Evolutionary conservation across 2,113 vertebrate genomes (phyloP).

Genomic region (Lates calcarifer): DNA sequence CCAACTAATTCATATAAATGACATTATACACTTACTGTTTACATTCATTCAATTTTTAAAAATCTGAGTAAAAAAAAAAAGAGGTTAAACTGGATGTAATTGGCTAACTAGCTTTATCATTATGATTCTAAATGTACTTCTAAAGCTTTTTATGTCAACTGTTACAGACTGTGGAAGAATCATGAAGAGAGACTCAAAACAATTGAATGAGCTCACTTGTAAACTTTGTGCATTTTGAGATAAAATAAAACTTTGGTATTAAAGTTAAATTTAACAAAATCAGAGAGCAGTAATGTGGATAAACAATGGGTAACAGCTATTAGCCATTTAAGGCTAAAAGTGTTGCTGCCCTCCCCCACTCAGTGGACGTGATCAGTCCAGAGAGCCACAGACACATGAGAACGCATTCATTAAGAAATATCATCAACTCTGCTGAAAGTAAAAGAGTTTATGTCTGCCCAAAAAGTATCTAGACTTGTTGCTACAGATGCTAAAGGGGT

Average conservation of each 20-base stretch:
- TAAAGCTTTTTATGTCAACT: too few species aligned
- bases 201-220: not conserved
- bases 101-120: too few species aligned
- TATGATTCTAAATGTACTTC: too few species aligned
- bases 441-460: not conserved
- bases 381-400: not conserved
- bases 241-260: not conserved
- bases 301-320: not conserved
- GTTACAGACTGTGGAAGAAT: too few species aligned
- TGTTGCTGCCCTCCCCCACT: not conserved
- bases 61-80: too few species aligned
- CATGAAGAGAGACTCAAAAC: not conserved
- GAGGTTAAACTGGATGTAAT: too few species aligned
- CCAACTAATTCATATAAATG: too few species aligned
- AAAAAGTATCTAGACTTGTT: not conserved
- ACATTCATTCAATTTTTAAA: too few species aligned
- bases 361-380: not conserved
- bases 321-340: not conserved
- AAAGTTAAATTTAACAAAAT: not conserved
- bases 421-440: not conserved
- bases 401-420: not conserved
- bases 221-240: too few species aligned
- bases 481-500: not conserved
- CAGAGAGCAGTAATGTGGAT: not conserved
- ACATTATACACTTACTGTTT: too few species aligned